Conservation (phyloP, 2,797 vertebrate species). For the Muscicapa comitata region DNA sequence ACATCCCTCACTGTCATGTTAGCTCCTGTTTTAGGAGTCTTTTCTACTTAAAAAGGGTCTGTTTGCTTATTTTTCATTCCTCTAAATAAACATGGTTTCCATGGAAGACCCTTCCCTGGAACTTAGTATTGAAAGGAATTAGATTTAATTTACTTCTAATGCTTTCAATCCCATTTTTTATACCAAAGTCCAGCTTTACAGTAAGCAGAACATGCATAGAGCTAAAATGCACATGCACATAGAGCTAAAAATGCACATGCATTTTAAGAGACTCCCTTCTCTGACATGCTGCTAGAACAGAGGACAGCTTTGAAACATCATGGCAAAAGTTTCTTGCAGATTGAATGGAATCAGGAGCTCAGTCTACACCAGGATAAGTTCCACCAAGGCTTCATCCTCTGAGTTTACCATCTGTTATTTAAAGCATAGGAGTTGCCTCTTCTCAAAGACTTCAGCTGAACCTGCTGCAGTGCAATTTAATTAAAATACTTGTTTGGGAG, state of each 20-base stretch:
- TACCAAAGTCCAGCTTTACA: background rate
- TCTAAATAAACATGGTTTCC: background rate
- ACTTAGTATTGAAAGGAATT: background rate
- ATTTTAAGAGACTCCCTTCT: background rate
- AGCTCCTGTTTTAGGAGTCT: rapidly evolving
- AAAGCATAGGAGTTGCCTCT: background rate
- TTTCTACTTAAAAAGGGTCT: background rate
- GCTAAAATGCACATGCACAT: background rate
- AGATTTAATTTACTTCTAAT: background rate
- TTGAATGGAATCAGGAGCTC: background rate
- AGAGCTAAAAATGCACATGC: background rate
- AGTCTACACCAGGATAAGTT: background rate
- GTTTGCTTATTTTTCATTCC: background rate
- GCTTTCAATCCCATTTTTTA: background rate
- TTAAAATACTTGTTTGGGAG: background rate
- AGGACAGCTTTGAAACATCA: background rate
- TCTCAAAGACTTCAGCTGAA: background rate
- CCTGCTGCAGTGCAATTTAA: background rate
- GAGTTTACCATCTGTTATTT: background rate
- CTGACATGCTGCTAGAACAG: background rate
- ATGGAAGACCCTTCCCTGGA: background rate
- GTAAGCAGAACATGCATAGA: background rate
- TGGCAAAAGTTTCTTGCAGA: background rate
- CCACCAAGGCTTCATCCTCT: background rate
- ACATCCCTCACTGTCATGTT: background rate